phyloP scores from a whole-genome alignment of 2,888 invertebrate species.

The Drosophila anceps region DNA sequence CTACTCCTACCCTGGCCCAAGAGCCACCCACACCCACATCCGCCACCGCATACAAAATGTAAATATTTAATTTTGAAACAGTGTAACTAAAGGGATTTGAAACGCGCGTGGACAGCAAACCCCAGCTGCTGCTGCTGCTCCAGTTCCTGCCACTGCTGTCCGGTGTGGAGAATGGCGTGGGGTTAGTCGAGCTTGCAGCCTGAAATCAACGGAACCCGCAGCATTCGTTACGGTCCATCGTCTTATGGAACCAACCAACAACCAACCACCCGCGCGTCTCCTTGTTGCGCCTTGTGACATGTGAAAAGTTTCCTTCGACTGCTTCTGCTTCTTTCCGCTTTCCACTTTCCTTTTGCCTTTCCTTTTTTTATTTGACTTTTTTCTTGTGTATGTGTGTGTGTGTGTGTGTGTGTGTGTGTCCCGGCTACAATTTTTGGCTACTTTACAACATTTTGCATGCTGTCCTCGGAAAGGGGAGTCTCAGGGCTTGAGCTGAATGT shows the following conservation, averaged over 20 bases:
- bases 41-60: constrained; percentile 70
- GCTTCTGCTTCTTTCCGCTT: constrained; percentile 19
- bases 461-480: not conserved
- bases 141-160: constrained; percentile 32
- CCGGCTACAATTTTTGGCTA: constrained; percentile 61
- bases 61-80: constrained; percentile 84
- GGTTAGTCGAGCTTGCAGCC: constrained; percentile 18
- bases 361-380: constrained; percentile 51
- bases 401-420: constrained; percentile 24
- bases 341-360: constrained; percentile 11
- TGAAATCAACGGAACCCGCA: constrained; percentile 83
- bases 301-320: constrained; percentile 66
- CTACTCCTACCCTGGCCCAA: not conserved
- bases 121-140: not conserved
- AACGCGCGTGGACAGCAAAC: constrained; percentile 72
- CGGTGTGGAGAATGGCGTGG: constrained; percentile 3
- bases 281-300: constrained; percentile 50
- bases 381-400: constrained; percentile 31
- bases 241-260: constrained; percentile 19
- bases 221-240: constrained; percentile 75
- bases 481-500: not conserved
- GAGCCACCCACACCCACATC: constrained; percentile 24
- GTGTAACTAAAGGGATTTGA: constrained; percentile 83
- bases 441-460: constrained; percentile 68
- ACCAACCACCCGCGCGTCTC: not conserved